Evolutionary conservation across 1,140 invertebrate species (phyloP).

Genomic region (Idris sp.): DNA sequence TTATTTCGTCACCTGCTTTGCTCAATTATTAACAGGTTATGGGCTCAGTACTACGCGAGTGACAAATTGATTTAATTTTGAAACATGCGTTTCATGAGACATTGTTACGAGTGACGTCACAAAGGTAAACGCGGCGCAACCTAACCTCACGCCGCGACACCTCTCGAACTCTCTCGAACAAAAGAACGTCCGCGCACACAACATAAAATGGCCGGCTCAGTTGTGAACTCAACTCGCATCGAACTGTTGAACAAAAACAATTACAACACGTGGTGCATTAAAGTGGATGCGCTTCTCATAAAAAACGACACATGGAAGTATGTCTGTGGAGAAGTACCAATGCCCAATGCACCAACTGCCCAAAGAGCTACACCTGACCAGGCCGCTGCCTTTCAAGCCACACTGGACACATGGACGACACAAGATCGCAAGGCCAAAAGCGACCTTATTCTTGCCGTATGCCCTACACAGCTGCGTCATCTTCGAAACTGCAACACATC

Average conservation of each 20-base stretch:
- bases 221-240: constrained; percentile 9
- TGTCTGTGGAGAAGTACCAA: constrained; percentile 8
- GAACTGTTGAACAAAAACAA: constrained; percentile 1
- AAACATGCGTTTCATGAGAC: neutral
- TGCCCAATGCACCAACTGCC: neutral
- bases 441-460: constrained; percentile 1
- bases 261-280: neutral
- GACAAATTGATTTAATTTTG: neutral
- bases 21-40: constrained; percentile 19
- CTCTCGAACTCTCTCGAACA: neutral
- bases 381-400: neutral
- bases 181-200: constrained; percentile 1
- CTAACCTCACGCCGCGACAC: no score
- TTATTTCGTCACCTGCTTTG: no score
- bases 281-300: constrained; percentile 9
- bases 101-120: neutral
- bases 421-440: constrained; percentile 10
- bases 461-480: neutral
- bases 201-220: neutral
- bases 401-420: neutral
- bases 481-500: constrained; percentile 6
- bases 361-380: no score
- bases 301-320: constrained; percentile 33
- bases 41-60: constrained; percentile 4
- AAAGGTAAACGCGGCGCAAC: neutral